Evolutionary conservation across 1,140 invertebrate genomes (phyloP).

Genomic region (Orchestia grillus): DNA sequence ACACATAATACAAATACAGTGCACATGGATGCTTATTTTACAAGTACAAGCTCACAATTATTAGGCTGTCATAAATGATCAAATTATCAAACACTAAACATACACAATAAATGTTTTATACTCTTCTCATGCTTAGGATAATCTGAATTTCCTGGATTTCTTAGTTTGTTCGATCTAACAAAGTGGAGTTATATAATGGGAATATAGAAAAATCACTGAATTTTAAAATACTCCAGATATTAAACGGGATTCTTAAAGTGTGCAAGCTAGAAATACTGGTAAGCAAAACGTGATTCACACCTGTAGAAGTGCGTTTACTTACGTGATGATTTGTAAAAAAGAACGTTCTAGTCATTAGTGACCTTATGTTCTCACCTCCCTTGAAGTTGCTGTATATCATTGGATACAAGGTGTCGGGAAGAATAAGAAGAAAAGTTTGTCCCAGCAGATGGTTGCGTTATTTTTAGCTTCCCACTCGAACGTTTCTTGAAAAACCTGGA

Average conservation of each 20-base stretch:
- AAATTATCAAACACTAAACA: not conserved
- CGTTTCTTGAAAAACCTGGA: not conserved
- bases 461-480: not conserved
- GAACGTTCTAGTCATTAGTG: not conserved
- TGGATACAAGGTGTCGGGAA: not conserved
- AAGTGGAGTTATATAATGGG: not conserved
- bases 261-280: not conserved
- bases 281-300: not conserved
- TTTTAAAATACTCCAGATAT: not conserved
- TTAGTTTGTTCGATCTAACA: not conserved
- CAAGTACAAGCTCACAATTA: not conserved
- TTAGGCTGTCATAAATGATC: not conserved
- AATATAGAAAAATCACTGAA: not conserved
- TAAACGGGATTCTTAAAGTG: not conserved
- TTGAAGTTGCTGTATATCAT: constrained; percentile 46
- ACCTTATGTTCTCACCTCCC: not conserved
- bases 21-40: no score
- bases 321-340: not conserved
- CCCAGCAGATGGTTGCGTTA: not conserved
- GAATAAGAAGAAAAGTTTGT: not conserved
- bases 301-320: not conserved
- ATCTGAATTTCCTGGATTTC: no score
- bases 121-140: not conserved
- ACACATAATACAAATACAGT: no score
- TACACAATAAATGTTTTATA: not conserved